Evolutionary conservation across 1,140 invertebrate genomes (phyloP).

Genomic region (Drosophila serrata): DNA sequence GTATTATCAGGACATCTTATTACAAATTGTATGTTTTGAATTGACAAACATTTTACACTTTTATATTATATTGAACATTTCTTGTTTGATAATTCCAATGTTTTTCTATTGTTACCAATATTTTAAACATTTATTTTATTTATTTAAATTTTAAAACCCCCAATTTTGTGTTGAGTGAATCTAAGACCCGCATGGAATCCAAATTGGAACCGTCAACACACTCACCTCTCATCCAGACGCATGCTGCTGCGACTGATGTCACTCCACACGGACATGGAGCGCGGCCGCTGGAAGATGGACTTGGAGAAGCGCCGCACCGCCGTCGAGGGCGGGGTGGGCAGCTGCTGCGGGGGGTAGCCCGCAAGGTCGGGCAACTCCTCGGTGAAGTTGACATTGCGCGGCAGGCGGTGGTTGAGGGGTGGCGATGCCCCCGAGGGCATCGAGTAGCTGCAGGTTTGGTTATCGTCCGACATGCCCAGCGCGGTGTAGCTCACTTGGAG

Average conservation of each 20-base stretch:
- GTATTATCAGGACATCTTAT: no score
- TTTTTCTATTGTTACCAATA: background rate
- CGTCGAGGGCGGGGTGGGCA: slow-evolving; percentile 72
- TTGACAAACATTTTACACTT: no score
- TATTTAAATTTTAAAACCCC: background rate
- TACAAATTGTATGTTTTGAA: no score
- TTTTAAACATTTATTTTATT: background rate
- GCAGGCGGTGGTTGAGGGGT: slow-evolving; percentile 74
- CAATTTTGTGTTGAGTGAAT: background rate
- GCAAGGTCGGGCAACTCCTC: slow-evolving; percentile 86
- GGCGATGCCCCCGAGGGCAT: slow-evolving; percentile 82
- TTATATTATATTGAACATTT: no score
- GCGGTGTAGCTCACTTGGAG: slow-evolving; percentile 84
- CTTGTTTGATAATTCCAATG: no score
- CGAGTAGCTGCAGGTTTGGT: slow-evolving; percentile 80
- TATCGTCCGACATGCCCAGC: slow-evolving; percentile 84
- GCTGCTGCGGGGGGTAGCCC: slow-evolving; percentile 87
- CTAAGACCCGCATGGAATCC: background rate
- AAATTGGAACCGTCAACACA: slow-evolving; percentile 2
- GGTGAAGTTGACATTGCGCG: slow-evolving; percentile 90
- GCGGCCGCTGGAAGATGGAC: slow-evolving; percentile 86
- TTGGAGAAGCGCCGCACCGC: slow-evolving; percentile 80
- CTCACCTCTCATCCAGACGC: slow-evolving; percentile 92
- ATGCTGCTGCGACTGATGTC: slow-evolving; percentile 92
- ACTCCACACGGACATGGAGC: slow-evolving; percentile 94